A percentile compares a stretch with the other conserved stretches of the same genome.
Evolutionary conservation across 2,888 invertebrate species (phyloP).

Genomic region (Oasisia sp.): DNA sequence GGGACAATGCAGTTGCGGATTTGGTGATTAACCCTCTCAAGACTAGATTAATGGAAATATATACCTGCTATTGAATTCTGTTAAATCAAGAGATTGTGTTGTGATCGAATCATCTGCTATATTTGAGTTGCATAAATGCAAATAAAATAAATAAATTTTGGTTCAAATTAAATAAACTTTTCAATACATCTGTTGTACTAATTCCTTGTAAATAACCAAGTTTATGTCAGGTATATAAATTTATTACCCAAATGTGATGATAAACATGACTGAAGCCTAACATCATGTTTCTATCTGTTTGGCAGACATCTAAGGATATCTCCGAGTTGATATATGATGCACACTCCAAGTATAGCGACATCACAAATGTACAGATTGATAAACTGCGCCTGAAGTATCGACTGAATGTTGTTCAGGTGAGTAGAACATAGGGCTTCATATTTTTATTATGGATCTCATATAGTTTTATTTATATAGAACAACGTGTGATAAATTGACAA

Average conservation of each 20-base stretch:
- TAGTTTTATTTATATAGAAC: not conserved
- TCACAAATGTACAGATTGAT: conserved; percentile 89
- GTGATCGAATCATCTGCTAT: too few species aligned
- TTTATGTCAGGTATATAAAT: not conserved
- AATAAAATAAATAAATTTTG: too few species aligned
- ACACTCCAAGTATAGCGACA: conserved; percentile 75
- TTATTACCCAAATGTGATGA: not conserved
- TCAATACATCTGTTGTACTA: too few species aligned
- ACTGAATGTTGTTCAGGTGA: conserved; percentile 84
- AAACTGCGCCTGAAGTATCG: conserved; percentile 89
- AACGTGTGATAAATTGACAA: not conserved
- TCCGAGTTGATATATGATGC: conserved; percentile 77
- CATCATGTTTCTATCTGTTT: conserved; percentile 18
- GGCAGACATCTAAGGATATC: conserved; percentile 63
- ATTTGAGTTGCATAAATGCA: too few species aligned
- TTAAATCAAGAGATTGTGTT: too few species aligned
- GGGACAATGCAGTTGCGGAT: too few species aligned
- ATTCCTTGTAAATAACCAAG: too few species aligned
- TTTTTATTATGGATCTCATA: not conserved
- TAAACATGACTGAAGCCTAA: not conserved
- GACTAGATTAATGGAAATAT: too few species aligned
- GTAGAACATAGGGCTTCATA: not conserved
- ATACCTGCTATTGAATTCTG: too few species aligned
- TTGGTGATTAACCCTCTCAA: too few species aligned
- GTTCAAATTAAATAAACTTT: too few species aligned